These are phyloP conservation scores for Drosophila stalkeri DNA, from an alignment of 2,888 invertebrate species.

Conservation along the genomic window DNA sequence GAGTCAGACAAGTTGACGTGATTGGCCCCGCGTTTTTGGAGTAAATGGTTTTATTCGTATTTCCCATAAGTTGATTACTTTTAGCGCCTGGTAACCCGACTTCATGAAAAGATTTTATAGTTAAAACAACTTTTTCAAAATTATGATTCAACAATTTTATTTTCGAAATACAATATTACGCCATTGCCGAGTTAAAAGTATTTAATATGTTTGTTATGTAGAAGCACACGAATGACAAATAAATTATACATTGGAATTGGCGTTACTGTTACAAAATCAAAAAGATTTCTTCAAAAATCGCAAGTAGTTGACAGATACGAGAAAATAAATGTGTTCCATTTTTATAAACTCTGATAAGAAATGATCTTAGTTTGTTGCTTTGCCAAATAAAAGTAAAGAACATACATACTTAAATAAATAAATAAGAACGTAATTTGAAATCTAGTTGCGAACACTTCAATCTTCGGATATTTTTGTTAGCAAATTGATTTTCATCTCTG, in stretches of 20 bases:
- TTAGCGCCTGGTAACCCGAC: not conserved
- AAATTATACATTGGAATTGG: not conserved
- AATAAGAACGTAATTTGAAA: slow-evolving; percentile 10
- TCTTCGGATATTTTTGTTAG: slow-evolving; percentile 17
- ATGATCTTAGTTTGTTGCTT: not conserved
- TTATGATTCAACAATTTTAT: slow-evolving; percentile 29
- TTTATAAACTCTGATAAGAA: not conserved
- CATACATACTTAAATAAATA: slow-evolving; percentile 20
- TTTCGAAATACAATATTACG: slow-evolving; percentile 24
- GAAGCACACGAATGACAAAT: slow-evolving; percentile 2
- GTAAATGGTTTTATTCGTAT: too few species aligned
- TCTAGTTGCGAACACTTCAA: slow-evolving; percentile 6
- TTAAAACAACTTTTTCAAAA: not conserved
- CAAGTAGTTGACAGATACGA: not conserved
- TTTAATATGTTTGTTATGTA: slow-evolving; percentile 9
- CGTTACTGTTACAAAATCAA: not conserved
- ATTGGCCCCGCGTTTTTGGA: too few species aligned
- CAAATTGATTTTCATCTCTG: slow-evolving; percentile 6
- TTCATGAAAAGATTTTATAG: too few species aligned
- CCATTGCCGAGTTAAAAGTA: not conserved
- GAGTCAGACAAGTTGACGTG: too few species aligned
- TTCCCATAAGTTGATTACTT: too few species aligned
- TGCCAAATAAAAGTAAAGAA: slow-evolving; percentile 9
- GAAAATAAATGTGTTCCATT: not conserved
- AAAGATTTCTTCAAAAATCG: not conserved